phyloP scores from a whole-genome alignment of 2,113 vertebrate genomes.

The Climacteris rufus region DNA sequence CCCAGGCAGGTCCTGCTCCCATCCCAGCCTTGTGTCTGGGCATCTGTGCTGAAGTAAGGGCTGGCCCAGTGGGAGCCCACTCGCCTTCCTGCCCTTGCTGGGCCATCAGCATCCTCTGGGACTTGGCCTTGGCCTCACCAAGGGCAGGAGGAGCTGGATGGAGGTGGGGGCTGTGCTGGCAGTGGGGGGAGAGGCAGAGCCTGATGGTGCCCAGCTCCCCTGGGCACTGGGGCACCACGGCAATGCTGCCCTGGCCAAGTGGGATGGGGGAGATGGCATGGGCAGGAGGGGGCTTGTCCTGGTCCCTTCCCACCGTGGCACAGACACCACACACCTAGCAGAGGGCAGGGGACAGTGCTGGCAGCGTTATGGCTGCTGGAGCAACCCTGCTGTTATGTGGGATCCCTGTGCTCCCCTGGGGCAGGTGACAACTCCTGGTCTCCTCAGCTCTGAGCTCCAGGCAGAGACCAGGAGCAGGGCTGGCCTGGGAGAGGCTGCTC shows the following conservation, averaged over 20 bases:
- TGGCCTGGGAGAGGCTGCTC: neutral
- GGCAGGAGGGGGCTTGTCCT: neutral
- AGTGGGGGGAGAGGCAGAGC: neutral
- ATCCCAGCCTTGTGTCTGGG: neutral
- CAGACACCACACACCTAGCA: neutral
- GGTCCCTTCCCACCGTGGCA: neutral
- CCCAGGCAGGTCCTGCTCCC: neutral
- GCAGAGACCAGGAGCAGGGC: neutral
- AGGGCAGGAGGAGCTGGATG: neutral
- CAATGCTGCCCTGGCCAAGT: accelerated
- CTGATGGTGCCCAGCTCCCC: neutral
- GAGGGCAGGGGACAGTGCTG: neutral
- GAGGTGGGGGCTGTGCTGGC: neutral
- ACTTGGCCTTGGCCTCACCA: accelerated
- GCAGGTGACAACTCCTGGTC: neutral
- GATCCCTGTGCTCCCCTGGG: neutral
- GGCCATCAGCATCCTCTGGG: neutral
- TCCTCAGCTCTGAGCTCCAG: accelerated
- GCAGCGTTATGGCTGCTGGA: neutral
- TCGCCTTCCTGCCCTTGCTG: neutral
- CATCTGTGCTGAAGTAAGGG: accelerated
- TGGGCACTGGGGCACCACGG: accelerated
- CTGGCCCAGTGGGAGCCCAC: neutral
- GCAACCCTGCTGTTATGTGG: neutral
- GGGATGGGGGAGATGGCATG: accelerated